Evolutionary conservation across 2,888 invertebrate genomes (phyloP).

Genomic region (Callimorpha dominula): DNA sequence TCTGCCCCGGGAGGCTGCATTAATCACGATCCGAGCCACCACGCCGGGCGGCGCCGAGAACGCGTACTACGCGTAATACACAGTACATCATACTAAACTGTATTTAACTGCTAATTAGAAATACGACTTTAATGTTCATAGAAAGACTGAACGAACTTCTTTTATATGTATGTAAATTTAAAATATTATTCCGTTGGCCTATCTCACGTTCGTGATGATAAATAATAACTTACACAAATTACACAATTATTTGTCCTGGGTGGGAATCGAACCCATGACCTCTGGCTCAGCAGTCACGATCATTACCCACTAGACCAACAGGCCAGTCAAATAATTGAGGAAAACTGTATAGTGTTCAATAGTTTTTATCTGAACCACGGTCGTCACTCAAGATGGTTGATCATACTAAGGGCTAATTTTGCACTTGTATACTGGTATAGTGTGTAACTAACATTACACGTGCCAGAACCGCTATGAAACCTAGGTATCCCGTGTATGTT

Average conservation of each 20-base stretch:
- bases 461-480: background rate
- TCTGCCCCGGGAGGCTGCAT: conserved; percentile 69
- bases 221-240: too few relatives aligned
- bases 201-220: background rate
- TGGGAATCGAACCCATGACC: too few relatives aligned
- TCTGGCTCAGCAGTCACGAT: too few relatives aligned
- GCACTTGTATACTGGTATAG: background rate
- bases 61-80: conserved; percentile 38
- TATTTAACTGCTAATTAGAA: conserved; percentile 47
- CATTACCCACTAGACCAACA: too few relatives aligned
- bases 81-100: conserved; percentile 41
- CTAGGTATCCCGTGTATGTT: background rate
- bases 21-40: conserved; percentile 65
- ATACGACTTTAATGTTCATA: conserved; percentile 5
- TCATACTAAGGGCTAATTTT: background rate
- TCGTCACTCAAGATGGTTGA: too few relatives aligned
- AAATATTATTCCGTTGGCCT: background rate
- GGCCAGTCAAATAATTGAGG: too few relatives aligned
- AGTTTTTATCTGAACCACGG: too few relatives aligned
- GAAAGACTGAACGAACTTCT: background rate
- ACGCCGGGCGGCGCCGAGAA: conserved; percentile 24
- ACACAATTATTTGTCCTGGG: too few relatives aligned
- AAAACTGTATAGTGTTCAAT: too few relatives aligned
- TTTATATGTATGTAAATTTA: background rate
- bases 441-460: background rate